These are phyloP conservation scores for Pavo muticus DNA, from an alignment of 2,113 vertebrate species.

Conservation along the genomic window DNA sequence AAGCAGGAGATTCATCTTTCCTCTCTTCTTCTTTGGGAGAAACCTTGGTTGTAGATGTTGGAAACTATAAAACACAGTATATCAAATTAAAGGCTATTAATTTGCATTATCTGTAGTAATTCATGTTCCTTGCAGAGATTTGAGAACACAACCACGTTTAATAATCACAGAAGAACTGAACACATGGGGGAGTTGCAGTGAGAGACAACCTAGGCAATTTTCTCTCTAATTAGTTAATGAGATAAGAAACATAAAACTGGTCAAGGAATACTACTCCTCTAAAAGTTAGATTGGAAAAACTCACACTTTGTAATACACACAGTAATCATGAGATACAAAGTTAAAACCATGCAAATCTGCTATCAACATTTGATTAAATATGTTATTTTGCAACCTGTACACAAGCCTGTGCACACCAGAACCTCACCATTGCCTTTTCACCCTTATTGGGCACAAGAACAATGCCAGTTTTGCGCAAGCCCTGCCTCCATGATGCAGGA, in stretches of 20 bases:
- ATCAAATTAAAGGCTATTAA: neutral
- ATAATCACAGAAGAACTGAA: neutral
- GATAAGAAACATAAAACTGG: constrained; percentile 52
- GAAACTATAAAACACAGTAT: constrained; percentile 77
- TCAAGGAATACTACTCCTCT: constrained; percentile 53
- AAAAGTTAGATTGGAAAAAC: constrained; percentile 76
- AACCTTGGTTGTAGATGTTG: constrained; percentile 84
- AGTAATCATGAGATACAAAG: constrained; percentile 66
- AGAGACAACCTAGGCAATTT: neutral
- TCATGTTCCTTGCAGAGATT: neutral
- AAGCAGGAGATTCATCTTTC: constrained; percentile 96
- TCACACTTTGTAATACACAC: constrained; percentile 72
- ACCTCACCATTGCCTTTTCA: constrained; percentile 96
- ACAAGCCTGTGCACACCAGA: constrained; percentile 81
- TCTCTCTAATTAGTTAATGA: constrained; percentile 73
- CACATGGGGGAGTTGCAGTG: neutral
- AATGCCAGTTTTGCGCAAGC: constrained; percentile 99
- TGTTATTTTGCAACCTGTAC: constrained; percentile 78
- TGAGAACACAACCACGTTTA: neutral
- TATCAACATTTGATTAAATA: constrained; percentile 76
- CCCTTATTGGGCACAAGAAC: constrained; percentile 94
- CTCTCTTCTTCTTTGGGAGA: constrained; percentile 94
- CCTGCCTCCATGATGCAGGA: constrained; percentile 98
- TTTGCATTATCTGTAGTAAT: neutral
- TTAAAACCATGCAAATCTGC: constrained; percentile 79